Conservation (phyloP, 2,888 invertebrate species). For the Julus scanicus region DNA sequence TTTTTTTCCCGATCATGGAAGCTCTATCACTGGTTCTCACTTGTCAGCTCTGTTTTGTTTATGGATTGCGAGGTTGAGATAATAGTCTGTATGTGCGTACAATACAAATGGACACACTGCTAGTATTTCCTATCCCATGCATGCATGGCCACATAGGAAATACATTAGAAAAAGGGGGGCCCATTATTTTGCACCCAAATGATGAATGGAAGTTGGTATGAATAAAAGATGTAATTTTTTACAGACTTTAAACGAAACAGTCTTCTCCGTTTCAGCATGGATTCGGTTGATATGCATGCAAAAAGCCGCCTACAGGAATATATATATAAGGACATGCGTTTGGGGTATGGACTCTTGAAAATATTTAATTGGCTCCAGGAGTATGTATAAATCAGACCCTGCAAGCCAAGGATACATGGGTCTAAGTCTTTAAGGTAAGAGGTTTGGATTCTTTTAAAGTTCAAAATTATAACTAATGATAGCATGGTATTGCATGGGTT, state of each 20-base stretch:
- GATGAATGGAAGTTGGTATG: constrained; percentile 42
- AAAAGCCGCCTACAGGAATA: constrained; percentile 19
- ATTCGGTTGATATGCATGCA: constrained; percentile 30
- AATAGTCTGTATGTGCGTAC: constrained; percentile 39
- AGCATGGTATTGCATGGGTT: too few relatives aligned
- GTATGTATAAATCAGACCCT: neutral
- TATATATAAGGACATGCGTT: neutral
- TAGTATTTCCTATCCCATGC: constrained; percentile 36
- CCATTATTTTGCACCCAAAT: constrained; percentile 42
- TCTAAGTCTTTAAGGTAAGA: neutral
- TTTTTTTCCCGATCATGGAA: constrained; percentile 34
- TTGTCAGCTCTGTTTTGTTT: constrained; percentile 42
- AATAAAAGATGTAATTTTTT: constrained; percentile 42
- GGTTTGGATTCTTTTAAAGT: neutral
- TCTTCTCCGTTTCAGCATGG: constrained; percentile 22
- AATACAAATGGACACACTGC: constrained; percentile 38
- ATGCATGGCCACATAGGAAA: constrained; percentile 42
- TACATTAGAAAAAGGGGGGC: constrained; percentile 8
- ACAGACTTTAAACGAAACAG: constrained; percentile 42
- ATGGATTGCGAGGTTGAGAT: constrained; percentile 42
- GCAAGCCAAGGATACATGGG: neutral
- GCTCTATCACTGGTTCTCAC: constrained; percentile 42
- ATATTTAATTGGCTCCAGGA: neutral
- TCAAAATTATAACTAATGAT: neutral
- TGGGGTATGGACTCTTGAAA: neutral